phyloP scores from a whole-genome alignment of 2,888 invertebrate genomes.

The Acanthosepion pharaonis region DNA sequence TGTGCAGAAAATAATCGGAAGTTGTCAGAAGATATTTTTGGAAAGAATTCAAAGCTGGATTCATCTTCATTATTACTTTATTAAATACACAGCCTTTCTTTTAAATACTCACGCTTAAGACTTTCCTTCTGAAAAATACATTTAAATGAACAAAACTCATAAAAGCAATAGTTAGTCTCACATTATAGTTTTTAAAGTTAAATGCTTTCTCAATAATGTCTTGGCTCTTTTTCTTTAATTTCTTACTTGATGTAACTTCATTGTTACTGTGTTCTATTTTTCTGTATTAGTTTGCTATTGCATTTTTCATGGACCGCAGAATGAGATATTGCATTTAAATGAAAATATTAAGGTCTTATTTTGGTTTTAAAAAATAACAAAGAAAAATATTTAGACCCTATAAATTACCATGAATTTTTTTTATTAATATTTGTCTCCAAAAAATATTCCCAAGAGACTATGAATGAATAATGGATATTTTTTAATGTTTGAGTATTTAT shows the following conservation, averaged over 20 bases:
- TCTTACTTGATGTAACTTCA: background rate
- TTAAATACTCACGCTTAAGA: background rate
- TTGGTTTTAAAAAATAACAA: background rate
- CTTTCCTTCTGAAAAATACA: background rate
- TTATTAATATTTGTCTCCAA: background rate
- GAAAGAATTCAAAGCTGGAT: background rate
- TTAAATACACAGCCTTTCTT: background rate
- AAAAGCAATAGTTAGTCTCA: too few relatives aligned
- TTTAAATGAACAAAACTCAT: background rate
- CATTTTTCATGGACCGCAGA: background rate
- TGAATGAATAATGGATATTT: background rate
- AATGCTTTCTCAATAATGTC: background rate
- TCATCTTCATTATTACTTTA: background rate
- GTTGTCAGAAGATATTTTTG: slow-evolving; percentile 33
- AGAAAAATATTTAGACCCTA: background rate
- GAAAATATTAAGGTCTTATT: background rate
- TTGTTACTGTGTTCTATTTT: background rate
- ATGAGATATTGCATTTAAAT: background rate
- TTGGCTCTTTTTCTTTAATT: background rate
- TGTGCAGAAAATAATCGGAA: background rate
- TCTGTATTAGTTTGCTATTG: background rate
- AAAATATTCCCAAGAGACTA: background rate
- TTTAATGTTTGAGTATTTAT: background rate
- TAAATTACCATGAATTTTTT: background rate
- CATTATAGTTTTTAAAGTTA: background rate